A percentile compares a stretch with the other conserved stretches of the same genome.
Evolutionary conservation across 2,113 vertebrate genomes (phyloP).

Genomic region (Tetraodon nigroviridis): DNA sequence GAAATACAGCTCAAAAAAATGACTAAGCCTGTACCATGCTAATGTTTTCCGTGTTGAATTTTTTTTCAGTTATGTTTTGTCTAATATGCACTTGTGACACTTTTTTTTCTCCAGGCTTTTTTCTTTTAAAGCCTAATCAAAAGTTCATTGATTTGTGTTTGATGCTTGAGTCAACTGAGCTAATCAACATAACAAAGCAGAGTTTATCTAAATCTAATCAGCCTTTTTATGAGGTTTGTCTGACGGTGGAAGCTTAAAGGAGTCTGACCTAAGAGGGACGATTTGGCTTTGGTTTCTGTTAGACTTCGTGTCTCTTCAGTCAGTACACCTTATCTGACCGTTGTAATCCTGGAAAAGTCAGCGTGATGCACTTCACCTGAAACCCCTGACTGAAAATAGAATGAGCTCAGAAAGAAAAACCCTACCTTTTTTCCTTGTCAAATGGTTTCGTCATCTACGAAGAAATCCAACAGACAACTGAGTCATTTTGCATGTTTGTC

Average conservation of each 20-base stretch:
- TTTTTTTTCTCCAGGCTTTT: too few species aligned
- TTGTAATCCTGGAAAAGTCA: background rate
- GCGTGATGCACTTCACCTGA: constrained; percentile 1
- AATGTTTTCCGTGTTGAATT: too few species aligned
- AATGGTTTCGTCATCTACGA: background rate
- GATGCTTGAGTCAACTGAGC: constrained; percentile 4
- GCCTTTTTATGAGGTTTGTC: too few species aligned
- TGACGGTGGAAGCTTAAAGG: too few species aligned
- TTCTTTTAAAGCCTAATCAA: too few species aligned
- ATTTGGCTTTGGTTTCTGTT: too few species aligned
- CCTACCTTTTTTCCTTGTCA: background rate
- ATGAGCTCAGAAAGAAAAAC: constrained; percentile 14
- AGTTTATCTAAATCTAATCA: background rate
- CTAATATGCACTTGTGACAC: too few species aligned
- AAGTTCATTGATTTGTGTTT: background rate
- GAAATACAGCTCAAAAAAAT: too few species aligned
- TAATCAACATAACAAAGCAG: background rate
- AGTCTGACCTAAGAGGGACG: too few species aligned
- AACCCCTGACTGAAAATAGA: constrained; percentile 2
- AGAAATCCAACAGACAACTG: constrained; percentile 3
- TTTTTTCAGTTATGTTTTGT: too few species aligned
- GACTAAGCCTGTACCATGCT: too few species aligned
- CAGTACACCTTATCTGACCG: background rate
- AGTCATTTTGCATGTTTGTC: constrained; percentile 25
- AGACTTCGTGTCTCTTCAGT: too few species aligned